phyloP scores from a whole-genome alignment of 2,888 invertebrate genomes.

The Andrena dorsata region DNA sequence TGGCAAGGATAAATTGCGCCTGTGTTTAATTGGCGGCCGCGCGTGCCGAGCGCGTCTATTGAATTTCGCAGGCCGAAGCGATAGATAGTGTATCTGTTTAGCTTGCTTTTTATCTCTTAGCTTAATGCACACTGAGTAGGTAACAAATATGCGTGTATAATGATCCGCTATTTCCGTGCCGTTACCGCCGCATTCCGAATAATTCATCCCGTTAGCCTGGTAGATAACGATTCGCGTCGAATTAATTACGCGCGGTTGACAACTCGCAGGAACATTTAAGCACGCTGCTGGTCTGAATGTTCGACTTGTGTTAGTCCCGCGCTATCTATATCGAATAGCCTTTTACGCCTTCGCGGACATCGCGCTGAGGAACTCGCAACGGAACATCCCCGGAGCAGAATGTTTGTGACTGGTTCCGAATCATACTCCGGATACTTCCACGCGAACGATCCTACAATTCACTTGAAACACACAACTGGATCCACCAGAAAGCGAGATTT shows the following conservation, averaged over 20 bases:
- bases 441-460: background rate
- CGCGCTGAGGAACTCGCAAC: background rate
- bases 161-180: slow-evolving; percentile 16
- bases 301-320: background rate
- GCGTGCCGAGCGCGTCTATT: slow-evolving; percentile 45
- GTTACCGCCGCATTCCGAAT: slow-evolving; percentile 30
- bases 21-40: slow-evolving; percentile 44
- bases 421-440: background rate
- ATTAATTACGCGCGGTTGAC: background rate
- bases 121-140: too few relatives aligned
- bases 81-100: slow-evolving; percentile 6
- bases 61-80: slow-evolving; percentile 33
- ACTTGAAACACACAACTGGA: background rate
- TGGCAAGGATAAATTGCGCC: slow-evolving; percentile 44
- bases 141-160: slow-evolving; percentile 2
- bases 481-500: background rate
- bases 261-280: background rate
- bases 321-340: background rate
- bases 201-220: slow-evolving; percentile 14
- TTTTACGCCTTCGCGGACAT: background rate
- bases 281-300: background rate
- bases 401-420: too few relatives aligned
- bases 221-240: slow-evolving; percentile 5
- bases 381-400: too few relatives aligned
- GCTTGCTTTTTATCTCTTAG: slow-evolving; percentile 9